phyloP scores from a whole-genome alignment of 2,113 vertebrate species.

The Charina bottae region DNA sequence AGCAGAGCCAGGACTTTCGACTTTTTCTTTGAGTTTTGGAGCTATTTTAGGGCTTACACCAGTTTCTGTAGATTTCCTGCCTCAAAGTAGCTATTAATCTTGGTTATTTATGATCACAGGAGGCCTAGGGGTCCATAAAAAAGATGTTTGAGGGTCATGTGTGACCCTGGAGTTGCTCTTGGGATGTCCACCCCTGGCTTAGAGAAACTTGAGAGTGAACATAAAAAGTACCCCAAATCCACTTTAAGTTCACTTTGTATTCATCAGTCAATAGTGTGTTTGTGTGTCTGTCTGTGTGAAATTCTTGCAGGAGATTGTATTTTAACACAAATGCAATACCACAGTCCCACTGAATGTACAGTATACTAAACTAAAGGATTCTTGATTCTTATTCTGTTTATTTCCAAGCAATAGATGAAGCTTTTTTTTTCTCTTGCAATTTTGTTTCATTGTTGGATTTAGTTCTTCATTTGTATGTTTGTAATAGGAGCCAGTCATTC shows the following conservation, averaged over 20 bases:
- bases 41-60: background rate
- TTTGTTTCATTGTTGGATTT: background rate
- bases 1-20: background rate
- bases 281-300: background rate
- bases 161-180: background rate
- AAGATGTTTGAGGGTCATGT: background rate
- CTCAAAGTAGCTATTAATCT: background rate
- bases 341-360: background rate
- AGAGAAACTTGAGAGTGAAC: background rate
- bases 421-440: conserved; percentile 6
- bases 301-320: background rate
- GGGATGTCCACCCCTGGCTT: background rate
- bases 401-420: background rate
- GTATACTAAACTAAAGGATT: background rate
- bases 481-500: background rate
- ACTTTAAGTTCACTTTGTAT: background rate
- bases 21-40: background rate
- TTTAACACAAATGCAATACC: background rate
- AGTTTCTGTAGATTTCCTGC: background rate
- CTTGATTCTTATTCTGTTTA: background rate
- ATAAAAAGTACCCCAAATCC: background rate
- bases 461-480: background rate
- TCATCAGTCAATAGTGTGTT: background rate
- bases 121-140: background rate
- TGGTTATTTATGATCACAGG: background rate